phyloP scores from a whole-genome alignment of 1,140 invertebrate genomes.

The Macrostomum lignano region DNA sequence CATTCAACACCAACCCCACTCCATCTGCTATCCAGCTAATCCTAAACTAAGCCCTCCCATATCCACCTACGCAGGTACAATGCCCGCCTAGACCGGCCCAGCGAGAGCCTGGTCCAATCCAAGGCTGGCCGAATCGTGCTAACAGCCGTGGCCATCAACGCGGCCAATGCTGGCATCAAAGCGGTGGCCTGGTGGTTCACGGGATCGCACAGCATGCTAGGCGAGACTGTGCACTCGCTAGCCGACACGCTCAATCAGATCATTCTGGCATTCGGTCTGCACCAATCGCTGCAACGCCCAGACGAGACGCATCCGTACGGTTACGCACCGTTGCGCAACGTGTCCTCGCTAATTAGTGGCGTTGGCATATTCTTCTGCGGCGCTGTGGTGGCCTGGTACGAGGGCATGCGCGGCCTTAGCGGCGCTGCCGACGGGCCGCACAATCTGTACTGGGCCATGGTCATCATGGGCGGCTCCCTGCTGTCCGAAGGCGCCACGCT shows the following conservation, averaged over 20 bases:
- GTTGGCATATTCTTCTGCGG: conserved; percentile 92
- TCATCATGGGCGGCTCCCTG: too few species aligned
- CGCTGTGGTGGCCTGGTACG: conserved; percentile 70
- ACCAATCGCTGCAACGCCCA: conserved; percentile 60
- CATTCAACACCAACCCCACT: too few species aligned
- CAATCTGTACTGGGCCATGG: too few species aligned
- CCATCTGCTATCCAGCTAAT: too few species aligned
- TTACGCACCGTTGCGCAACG: conserved; percentile 79
- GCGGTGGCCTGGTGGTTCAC: conserved; percentile 58
- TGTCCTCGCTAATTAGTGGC: conserved; percentile 78
- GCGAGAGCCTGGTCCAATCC: too few species aligned
- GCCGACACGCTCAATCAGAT: conserved; percentile 79
- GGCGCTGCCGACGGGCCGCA: too few species aligned
- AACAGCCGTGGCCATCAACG: too few species aligned
- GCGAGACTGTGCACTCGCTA: conserved; percentile 76
- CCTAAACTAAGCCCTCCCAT: too few species aligned
- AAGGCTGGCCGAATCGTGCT: too few species aligned
- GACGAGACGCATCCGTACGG: conserved; percentile 35
- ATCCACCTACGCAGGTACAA: too few species aligned
- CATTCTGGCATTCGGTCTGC: conserved; percentile 38
- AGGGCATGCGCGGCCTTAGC: conserved; percentile 71
- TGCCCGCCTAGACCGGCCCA: too few species aligned
- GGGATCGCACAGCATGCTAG: conserved; percentile 82
- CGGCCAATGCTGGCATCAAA: conserved; percentile 62
- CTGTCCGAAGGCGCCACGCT: too few species aligned